Conservation (phyloP, 2,888 invertebrate genomes). For the Phyllotreta cruciferae region DNA sequence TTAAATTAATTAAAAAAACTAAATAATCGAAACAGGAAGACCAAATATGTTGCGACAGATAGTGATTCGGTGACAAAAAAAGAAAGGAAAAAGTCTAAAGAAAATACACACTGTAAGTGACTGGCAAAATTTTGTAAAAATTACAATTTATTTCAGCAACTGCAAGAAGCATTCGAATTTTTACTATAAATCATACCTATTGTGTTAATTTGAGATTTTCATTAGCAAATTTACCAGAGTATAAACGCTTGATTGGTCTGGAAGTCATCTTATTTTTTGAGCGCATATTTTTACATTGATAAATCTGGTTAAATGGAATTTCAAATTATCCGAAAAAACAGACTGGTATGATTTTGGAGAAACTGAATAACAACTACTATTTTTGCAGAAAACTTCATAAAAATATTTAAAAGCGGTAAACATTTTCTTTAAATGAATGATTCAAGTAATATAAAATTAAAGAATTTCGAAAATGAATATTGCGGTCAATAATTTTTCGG, state of each 20-base stretch:
- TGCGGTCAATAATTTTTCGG: conserved; percentile 5
- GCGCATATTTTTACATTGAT: conserved; percentile 9
- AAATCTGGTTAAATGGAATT: conserved; percentile 13
- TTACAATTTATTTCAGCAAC: too few relatives aligned
- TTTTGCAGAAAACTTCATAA: conserved; percentile 10
- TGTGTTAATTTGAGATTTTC: conserved; percentile 1
- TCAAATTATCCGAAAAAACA: conserved; percentile 16
- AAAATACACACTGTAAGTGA: too few relatives aligned
- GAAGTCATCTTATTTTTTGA: conserved; percentile 20
- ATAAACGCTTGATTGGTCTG: conserved; percentile 15
- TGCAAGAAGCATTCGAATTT: too few relatives aligned
- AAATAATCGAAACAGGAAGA: too few relatives aligned
- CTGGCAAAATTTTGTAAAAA: too few relatives aligned
- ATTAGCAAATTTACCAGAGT: conserved; percentile 15
- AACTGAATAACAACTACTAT: not conserved
- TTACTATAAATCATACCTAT: too few relatives aligned
- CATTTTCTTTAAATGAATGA: too few relatives aligned
- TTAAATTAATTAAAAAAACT: too few relatives aligned
- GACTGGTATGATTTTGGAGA: conserved; percentile 14
- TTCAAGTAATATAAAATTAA: too few relatives aligned
- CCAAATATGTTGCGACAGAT: too few relatives aligned
- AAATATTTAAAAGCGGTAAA: not conserved
- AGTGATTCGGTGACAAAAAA: too few relatives aligned
- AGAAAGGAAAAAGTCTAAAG: too few relatives aligned
- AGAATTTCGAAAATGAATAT: not conserved